phyloP scores from a whole-genome alignment of 2,113 vertebrate genomes.

The Megaceryle maxima region DNA sequence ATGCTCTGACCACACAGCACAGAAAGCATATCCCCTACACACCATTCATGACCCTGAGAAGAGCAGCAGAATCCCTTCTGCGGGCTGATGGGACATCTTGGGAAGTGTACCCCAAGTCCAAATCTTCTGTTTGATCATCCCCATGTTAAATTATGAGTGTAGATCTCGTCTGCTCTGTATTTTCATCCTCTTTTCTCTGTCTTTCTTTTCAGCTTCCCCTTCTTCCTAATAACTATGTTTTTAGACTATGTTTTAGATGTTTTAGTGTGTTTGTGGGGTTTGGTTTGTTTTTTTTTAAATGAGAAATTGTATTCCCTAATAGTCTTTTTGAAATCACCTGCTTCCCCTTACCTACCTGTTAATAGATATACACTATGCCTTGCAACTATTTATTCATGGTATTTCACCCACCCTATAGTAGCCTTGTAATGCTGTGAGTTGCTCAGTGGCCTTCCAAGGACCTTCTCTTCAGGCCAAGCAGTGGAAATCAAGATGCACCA shows the following conservation, averaged over 20 bases:
- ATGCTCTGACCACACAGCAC: background rate
- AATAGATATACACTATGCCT: background rate
- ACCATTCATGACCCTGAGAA: fast-evolving
- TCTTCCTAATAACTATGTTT: background rate
- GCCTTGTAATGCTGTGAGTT: background rate
- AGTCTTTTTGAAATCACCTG: background rate
- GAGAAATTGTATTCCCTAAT: background rate
- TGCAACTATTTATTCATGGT: background rate
- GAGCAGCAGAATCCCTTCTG: background rate
- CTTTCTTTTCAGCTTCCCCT: background rate
- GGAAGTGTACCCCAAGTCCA: background rate
- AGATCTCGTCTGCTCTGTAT: background rate
- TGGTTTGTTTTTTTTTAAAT: background rate
- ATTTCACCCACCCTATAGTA: background rate
- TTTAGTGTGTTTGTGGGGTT: background rate
- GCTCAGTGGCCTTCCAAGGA: background rate
- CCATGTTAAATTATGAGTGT: background rate
- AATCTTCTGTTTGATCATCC: background rate
- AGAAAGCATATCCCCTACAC: fast-evolving
- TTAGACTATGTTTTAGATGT: background rate
- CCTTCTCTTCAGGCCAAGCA: background rate
- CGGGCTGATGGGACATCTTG: background rate
- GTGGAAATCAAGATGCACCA: background rate
- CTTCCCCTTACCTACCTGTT: background rate
- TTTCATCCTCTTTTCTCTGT: background rate